Evolutionary conservation across 2,113 vertebrate genomes (phyloP).

Genomic region (Noctilio leporinus): DNA sequence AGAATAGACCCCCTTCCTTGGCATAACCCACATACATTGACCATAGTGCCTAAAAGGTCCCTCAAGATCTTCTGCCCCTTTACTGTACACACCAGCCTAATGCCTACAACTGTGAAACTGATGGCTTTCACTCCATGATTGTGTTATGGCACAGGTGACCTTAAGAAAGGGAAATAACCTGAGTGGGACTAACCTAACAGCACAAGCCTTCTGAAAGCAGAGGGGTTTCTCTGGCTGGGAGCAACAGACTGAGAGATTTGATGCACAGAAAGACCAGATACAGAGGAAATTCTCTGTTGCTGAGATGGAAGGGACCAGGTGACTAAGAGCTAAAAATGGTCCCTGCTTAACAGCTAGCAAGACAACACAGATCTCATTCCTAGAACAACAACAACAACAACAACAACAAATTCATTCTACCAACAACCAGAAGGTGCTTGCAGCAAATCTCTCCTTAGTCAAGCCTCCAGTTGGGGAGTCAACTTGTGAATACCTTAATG

Average conservation of each 20-base stretch:
- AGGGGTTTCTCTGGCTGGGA: not conserved
- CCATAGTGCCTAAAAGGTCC: not conserved
- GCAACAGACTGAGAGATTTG: not conserved
- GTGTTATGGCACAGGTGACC: not conserved
- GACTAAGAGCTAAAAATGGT: not conserved
- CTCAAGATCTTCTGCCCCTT: not conserved
- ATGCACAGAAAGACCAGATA: not conserved
- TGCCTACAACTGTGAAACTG: not conserved
- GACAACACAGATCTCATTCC: not conserved
- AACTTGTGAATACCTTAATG: not conserved
- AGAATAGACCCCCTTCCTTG: not conserved
- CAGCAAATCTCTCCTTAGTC: not conserved
- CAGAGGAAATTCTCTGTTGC: not conserved
- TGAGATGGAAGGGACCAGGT: not conserved
- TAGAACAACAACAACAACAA: not conserved
- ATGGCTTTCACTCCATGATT: not conserved
- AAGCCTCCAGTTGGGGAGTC: not conserved
- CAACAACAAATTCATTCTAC: not conserved
- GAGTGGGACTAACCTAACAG: not conserved
- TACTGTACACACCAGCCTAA: not conserved
- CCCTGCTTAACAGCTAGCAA: not conserved
- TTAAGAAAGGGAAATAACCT: not conserved
- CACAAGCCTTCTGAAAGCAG: not conserved
- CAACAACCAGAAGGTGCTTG: not conserved
- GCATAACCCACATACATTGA: not conserved